Percentiles rank a stretch among this genome's conserved stretches.
These are phyloP conservation scores for Myotis pilosus DNA, from an alignment of 2,797 vertebrate species.

Conservation along the genomic window DNA sequence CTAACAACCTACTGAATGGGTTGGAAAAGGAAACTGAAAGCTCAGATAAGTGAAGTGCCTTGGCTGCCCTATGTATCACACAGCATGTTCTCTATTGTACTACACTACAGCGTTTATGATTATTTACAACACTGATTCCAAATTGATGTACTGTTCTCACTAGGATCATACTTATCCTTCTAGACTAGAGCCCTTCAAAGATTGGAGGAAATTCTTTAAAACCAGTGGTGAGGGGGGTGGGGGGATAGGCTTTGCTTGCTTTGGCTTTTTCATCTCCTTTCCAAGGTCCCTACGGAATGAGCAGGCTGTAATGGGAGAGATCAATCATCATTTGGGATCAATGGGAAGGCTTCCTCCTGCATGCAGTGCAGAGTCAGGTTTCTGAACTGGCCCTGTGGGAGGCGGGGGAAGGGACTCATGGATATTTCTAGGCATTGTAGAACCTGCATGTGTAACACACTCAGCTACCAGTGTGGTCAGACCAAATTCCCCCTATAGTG, in stretches of 20 bases:
- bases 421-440: background rate
- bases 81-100: background rate
- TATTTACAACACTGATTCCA: constrained; percentile 4
- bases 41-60: constrained; percentile 19
- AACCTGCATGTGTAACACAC: background rate
- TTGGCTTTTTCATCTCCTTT: constrained; percentile 55
- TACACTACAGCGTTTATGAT: background rate
- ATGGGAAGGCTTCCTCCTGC: constrained; percentile 33
- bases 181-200: background rate
- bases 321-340: constrained; percentile 64
- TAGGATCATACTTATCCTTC: background rate
- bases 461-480: background rate
- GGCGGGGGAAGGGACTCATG: background rate
- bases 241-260: constrained; percentile 31
- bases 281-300: constrained; percentile 42
- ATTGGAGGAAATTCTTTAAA: constrained; percentile 53
- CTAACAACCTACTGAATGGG: background rate
- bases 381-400: constrained; percentile 12
- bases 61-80: background rate
- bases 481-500: background rate
- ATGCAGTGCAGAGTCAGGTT: constrained; percentile 41
- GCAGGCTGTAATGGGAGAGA: constrained; percentile 57
- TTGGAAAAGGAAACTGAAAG: constrained; percentile 43
- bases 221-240: background rate
- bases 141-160: constrained; percentile 2